These are phyloP conservation scores for Falcaria lacertinaria DNA, from an alignment of 2,888 invertebrate species.

Conservation along the genomic window DNA sequence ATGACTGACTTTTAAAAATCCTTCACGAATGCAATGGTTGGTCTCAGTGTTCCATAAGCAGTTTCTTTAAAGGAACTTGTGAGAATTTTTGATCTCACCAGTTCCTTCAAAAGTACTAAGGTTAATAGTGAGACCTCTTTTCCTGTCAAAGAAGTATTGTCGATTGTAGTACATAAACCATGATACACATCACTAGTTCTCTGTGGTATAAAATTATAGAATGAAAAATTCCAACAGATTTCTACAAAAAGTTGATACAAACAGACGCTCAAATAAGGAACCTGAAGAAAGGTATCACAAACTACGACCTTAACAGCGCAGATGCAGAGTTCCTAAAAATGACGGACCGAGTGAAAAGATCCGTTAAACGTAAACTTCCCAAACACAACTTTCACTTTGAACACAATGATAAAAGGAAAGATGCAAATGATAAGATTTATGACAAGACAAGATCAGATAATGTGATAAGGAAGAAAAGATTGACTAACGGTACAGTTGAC, in stretches of 20 bases:
- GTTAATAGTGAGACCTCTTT: too few species aligned
- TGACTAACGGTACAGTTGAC: constrained; percentile 12
- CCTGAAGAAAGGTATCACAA: constrained; percentile 32
- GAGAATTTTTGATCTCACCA: too few species aligned
- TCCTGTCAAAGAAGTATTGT: too few species aligned
- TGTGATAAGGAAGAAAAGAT: constrained; percentile 18
- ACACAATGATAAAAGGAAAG: constrained; percentile 3
- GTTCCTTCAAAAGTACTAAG: too few species aligned
- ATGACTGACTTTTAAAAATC: too few species aligned
- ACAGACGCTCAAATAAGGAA: constrained; percentile 56
- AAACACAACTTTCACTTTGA: background rate
- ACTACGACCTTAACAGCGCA: constrained; percentile 7
- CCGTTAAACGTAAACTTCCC: constrained; percentile 12
- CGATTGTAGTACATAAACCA: too few species aligned
- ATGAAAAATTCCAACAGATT: constrained; percentile 39
- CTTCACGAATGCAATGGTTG: too few species aligned
- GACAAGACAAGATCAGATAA: constrained; percentile 5
- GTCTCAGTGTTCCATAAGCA: too few species aligned
- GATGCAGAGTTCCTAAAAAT: constrained; percentile 12
- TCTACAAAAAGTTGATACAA: constrained; percentile 56
- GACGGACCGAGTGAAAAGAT: constrained; percentile 40
- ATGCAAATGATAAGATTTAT: constrained; percentile 2
- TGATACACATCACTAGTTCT: too few species aligned
- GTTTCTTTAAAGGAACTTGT: too few species aligned
- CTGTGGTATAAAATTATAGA: too few species aligned